phyloP scores from a whole-genome alignment of 2,797 vertebrate genomes.

The Botia kubotai region DNA sequence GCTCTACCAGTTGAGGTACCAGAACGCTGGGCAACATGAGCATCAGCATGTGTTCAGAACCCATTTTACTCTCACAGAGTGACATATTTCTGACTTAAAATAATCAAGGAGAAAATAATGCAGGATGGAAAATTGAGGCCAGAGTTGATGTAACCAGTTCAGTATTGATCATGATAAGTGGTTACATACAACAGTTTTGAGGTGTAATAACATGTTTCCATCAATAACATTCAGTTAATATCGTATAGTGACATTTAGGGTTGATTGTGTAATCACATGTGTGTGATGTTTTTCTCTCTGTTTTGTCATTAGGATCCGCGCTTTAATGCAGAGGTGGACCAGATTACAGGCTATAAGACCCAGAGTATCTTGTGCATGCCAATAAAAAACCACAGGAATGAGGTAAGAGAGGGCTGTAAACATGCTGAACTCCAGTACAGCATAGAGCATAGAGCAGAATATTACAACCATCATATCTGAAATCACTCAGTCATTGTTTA shows the following conservation, averaged over 20 bases:
- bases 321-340: constrained; percentile 97
- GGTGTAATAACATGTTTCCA: not conserved
- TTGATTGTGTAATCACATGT: too few species aligned
- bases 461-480: not conserved
- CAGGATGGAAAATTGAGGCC: not conserved
- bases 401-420: constrained; percentile 78
- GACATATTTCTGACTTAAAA: not conserved
- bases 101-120: not conserved
- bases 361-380: constrained; percentile 97
- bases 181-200: not conserved
- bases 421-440: not conserved
- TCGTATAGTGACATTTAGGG: too few species aligned
- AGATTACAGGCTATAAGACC: constrained; percentile 96
- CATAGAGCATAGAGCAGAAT: not conserved
- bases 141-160: not conserved
- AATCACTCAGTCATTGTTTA: not conserved
- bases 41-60: too few species aligned
- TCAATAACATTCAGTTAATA: too few species aligned
- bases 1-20: too few species aligned
- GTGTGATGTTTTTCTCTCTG: not conserved
- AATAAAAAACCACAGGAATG: constrained; percentile 95
- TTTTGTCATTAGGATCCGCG: constrained; percentile 85
- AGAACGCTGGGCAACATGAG: not conserved
- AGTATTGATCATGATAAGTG: not conserved
- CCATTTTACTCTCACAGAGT: not conserved